Conservation (phyloP, 2,797 vertebrate genomes). For the Phrynocephalus forsythii region DNA sequence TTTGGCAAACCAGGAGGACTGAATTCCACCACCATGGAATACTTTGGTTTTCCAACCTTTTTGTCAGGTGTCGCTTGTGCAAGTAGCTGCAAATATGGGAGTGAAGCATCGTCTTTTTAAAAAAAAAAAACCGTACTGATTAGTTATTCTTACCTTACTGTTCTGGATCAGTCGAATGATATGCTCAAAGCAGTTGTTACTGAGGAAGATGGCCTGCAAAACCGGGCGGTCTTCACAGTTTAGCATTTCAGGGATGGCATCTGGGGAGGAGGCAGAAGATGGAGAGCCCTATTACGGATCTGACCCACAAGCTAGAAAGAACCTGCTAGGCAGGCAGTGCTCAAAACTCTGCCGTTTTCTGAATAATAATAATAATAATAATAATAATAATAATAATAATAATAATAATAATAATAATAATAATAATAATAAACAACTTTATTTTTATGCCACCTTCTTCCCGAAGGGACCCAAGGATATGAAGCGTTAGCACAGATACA, state of each 20-base stretch:
- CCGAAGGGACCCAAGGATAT: no score
- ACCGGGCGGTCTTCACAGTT: slow-evolving; percentile 91
- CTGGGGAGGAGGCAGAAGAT: slow-evolving; percentile 65
- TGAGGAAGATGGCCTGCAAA: slow-evolving; percentile 94
- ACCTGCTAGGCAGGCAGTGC: no score
- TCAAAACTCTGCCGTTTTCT: no score
- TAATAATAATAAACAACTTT: no score
- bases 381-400: no score
- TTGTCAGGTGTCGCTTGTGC: neutral
- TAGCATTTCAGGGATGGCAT: slow-evolving; percentile 92
- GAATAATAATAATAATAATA: no score
- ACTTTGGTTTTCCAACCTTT: no score
- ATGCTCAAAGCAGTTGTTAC: slow-evolving; percentile 99
- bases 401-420: no score
- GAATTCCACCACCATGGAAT: neutral
- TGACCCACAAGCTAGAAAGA: no score
- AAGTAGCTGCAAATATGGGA: neutral
- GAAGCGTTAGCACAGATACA: no score
- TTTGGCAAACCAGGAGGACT: neutral
- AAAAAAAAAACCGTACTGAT: no score
- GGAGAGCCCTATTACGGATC: neutral
- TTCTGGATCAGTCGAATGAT: slow-evolving; percentile 96
- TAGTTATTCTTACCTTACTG: slow-evolving; percentile 88
- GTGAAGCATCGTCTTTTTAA: neutral
- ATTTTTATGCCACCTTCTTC: no score